phyloP scores from a whole-genome alignment of 2,797 vertebrate species.

The Centropyge bicolor region DNA sequence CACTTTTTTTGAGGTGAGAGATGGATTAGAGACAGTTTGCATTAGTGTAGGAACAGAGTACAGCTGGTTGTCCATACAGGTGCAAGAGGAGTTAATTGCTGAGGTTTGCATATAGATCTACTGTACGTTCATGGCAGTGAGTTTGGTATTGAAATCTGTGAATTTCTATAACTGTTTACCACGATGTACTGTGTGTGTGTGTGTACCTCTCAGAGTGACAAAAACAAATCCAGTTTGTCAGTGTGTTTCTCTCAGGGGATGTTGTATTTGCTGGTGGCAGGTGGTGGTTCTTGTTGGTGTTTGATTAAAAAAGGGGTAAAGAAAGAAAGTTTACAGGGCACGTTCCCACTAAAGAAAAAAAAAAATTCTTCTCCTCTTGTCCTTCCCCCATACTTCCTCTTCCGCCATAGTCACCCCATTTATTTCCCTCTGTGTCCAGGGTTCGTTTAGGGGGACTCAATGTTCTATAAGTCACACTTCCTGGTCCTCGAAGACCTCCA shows the following conservation, averaged over 20 bases:
- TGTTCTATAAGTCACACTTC: constrained; percentile 85
- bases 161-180: not conserved
- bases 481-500: constrained; percentile 95
- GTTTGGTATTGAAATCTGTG: constrained; percentile 21
- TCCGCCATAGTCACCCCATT: not conserved
- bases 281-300: constrained; percentile 30
- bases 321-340: constrained; percentile 18
- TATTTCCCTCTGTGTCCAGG: constrained; percentile 4
- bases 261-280: constrained; percentile 69
- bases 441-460: constrained; percentile 1
- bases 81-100: constrained; percentile 28
- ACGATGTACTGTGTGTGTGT: constrained; percentile 10
- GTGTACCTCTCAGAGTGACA: constrained; percentile 38
- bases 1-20: constrained; percentile 6
- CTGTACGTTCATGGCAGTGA: constrained; percentile 47
- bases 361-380: constrained; percentile 16
- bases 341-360: constrained; percentile 29
- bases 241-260: constrained; percentile 41
- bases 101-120: constrained; percentile 59
- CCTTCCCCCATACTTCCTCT: constrained; percentile 12
- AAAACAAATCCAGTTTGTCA: constrained; percentile 31
- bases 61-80: constrained; percentile 43
- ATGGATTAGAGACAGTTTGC: constrained; percentile 34
- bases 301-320: constrained; percentile 23
- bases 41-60: constrained; percentile 34